Base-by-base conservation (phyloP, 2,113 vertebrate species). In the Paracanthobrama guichenoti region DNA sequence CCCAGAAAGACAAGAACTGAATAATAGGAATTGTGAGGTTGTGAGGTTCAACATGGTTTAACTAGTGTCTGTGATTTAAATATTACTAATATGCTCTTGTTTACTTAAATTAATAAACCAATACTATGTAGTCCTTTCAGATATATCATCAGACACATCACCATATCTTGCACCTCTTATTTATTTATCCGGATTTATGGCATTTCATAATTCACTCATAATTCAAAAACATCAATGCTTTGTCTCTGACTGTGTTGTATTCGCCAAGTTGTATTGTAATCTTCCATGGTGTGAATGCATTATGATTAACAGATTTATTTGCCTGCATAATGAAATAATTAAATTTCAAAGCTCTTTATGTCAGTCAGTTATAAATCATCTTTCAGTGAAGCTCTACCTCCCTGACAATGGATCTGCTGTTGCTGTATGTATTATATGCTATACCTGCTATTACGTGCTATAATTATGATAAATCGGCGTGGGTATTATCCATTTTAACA, bases 401-500 rank as follows among this genome's bases (percentile, higher is more conserved):
- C 39, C 12, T 39, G 22, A 74, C 73, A 75, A 28, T 5, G 73
- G 8, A n/a, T 75, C 60, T 75, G 66, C 53, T 59, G 55, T 57
- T 28, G 42, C 39, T 46, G 18, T 53, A 35, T 62, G 24, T 55
- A 50, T 60, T 42, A 22, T 12, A 44, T 59, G 44, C 28, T 57
- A 57, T 78, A 10, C 55, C 67, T 73, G 11, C 84, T 12, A 46
- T 74, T 69, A 74, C 57, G 2, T 78, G 48, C 57, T 16, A 6
- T 24, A 81, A 71, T 53, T 71, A 67, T 55, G 55, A 44, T 81
- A 35, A 66, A 24, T 16, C 16, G 26, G 13, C 28, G 3, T 62
- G 79, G 5, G 59, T 82, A 22, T 8, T 16, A 39, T 88, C 22
- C 31, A 82, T 72, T 79, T 79, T 73, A 57, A 82, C 55, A 84